Conservation (phyloP, 2,797 vertebrate genomes). For the Clarias laeviceps region DNA sequence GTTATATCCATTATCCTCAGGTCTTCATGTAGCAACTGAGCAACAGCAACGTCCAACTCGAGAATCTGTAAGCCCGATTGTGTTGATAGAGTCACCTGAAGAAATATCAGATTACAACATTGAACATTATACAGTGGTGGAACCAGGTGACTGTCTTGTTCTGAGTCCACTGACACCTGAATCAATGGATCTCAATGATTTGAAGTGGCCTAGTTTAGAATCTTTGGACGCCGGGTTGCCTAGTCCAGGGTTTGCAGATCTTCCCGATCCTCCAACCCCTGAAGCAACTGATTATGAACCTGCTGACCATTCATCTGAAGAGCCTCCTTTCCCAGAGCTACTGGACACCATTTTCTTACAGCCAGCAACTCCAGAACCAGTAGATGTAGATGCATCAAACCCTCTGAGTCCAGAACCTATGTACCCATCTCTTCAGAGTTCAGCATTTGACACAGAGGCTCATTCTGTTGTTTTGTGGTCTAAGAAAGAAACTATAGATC, state of each 20-base stretch:
- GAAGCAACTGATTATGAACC: slow-evolving; percentile 46
- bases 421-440: slow-evolving; percentile 38
- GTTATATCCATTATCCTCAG: slow-evolving; percentile 60
- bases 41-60: slow-evolving; percentile 55
- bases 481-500: slow-evolving; percentile 44
- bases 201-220: slow-evolving; percentile 59
- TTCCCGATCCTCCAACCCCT: slow-evolving; percentile 58
- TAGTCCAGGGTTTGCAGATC: slow-evolving; percentile 50
- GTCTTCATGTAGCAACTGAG: slow-evolving; percentile 58
- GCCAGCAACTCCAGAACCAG: slow-evolving; percentile 55
- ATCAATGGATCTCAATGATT: slow-evolving; percentile 56
- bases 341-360: slow-evolving; percentile 64
- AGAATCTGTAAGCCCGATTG: slow-evolving; percentile 58
- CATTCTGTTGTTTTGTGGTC: slow-evolving; percentile 56
- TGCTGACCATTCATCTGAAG: slow-evolving; percentile 38
- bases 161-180: slow-evolving; percentile 52
- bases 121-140: slow-evolving; percentile 36
- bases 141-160: slow-evolving; percentile 44
- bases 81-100: slow-evolving; percentile 52
- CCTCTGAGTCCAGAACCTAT: slow-evolving; percentile 46
- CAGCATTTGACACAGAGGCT: slow-evolving; percentile 40
- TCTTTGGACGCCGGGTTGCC: slow-evolving; percentile 52
- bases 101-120: slow-evolving; percentile 30
- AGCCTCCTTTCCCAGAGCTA: slow-evolving; percentile 75
- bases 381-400: slow-evolving; percentile 46